Evolutionary conservation across 2,888 invertebrate genomes (phyloP), one percentile per base, ranked within the genome.

Genomic region (Trichopria drosophilae): DNA sequence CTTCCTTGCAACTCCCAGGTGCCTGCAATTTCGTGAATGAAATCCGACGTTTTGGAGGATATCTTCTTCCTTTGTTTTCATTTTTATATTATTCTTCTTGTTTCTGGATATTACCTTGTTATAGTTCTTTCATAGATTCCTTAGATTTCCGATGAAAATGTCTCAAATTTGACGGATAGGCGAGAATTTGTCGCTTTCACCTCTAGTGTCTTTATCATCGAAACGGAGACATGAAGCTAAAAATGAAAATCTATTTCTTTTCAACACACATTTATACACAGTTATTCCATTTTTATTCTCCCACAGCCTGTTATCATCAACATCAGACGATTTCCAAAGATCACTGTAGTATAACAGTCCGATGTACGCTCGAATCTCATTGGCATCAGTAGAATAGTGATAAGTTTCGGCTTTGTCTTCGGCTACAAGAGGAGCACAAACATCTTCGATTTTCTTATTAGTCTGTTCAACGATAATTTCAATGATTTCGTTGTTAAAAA

Each of bases 361-460:
- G 22, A 63, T 48, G n/a, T 59, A 52, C 37, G 59, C 64, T 19
- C 48, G 47, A 24, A 65, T 57, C 58, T 61, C 62, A 41, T 34
- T 32, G 45, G 19, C 42, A 45, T 43, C 29, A 29, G 56, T 53
- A 45, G 46, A 20, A 15, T 26, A n/a, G 7, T 40, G 40, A 26
- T 40, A 40, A 32, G 12, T 40, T 10, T 40, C 40, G 7, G 13
- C 10, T 40, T 29, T 40, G 7, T 28, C 26, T 23, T 12, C 26
- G 7, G 40, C 40, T 1, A 40, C 10, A 9, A 40, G 3, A 26
- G 12, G 3, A 28, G 12, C 4, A 7, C 40, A 26, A n/a, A 40
- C 40, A 4, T 40, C 3, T 2, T 19, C 20, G 2, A 6, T 18
- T 37, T 37, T 20, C 10, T n/a, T n/a, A n/a, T n/a, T 32, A 7